Conservation (phyloP, 2,797 vertebrate species). For the Acanthornis magna region DNA sequence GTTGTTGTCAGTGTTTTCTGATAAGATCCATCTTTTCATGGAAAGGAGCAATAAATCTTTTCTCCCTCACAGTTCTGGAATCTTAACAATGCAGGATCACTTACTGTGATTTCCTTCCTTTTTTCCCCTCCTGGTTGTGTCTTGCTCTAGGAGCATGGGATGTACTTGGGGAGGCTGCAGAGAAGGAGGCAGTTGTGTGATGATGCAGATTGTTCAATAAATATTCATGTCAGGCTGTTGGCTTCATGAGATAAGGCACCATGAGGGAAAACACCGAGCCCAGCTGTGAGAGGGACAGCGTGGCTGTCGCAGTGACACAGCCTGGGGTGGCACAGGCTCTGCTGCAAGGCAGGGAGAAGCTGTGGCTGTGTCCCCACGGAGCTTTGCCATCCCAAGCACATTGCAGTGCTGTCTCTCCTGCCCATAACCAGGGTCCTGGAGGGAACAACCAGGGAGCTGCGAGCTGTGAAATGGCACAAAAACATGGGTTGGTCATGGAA, state of each 20-base stretch:
- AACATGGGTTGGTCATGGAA: background rate
- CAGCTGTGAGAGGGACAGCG: background rate
- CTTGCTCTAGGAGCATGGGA: background rate
- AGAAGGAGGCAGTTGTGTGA: background rate
- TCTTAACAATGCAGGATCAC: background rate
- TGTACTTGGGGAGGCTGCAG: background rate
- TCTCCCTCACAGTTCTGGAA: background rate
- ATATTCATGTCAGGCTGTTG: background rate
- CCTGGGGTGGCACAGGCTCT: background rate
- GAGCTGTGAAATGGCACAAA: background rate
- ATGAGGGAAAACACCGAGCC: background rate
- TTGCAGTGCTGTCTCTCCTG: background rate
- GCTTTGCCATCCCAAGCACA: background rate
- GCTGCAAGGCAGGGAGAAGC: background rate
- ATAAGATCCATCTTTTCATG: background rate
- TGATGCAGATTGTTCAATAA: background rate
- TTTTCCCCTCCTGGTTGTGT: background rate
- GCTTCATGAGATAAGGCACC: background rate
- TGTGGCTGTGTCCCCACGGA: background rate
- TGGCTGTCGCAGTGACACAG: background rate
- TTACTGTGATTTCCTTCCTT: background rate
- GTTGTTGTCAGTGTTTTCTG: background rate
- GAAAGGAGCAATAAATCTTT: background rate
- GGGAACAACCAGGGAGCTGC: background rate
- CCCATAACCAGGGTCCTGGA: background rate